Base-by-base conservation (phyloP, 2,888 invertebrate genomes). In the Chouioia cunea region DNA sequence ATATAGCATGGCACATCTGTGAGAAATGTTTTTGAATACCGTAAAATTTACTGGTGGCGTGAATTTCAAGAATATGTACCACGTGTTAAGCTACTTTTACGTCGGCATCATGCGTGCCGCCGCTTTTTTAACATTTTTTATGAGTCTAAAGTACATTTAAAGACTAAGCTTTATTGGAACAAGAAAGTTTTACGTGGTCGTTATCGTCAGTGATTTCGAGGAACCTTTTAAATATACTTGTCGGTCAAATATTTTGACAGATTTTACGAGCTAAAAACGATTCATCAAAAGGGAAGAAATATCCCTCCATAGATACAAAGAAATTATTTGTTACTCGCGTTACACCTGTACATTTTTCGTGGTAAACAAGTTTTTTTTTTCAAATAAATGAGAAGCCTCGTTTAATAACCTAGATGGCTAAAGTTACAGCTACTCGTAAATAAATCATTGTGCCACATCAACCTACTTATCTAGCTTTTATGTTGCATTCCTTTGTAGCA, bases 251-350 rank as follows among this genome's bases (percentile, higher is more conserved):
- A 36, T 67, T 60, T 67, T 54, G 60, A 67, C 67, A 67, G 47
- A 54, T 67, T 67, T 67, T 67, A 67, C 18, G 50, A 20, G 47
- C 53, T 12, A 48, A 60, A 60, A 47, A 54, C 15, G n/a, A 67
- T 60, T 27, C 48, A 54, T 65, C 44, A 58, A 52, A 64, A 52
- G 20, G 23, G 27, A 53, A 47, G 60, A 60, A 67, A 47, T 48
- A 52, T 60, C 60, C 54, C 59, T 67, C 50, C 16, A 18, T 43
- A 23, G 18, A 36, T 27, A 60, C 46, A 67, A 54, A 47, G n/a
- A 18, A 18, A 43, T 36, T 16, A n/a, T 36, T 43, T 6, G 15
- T 18, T 23, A 53, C 15, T 14, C 16, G 18, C 36, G 36, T 15
- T 36, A 36, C 36, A 12, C 36, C 36, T 6, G 36, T n/a, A n/a